Conservation (phyloP, 2,888 invertebrate genomes). For the Limnephilus lunatus region DNA sequence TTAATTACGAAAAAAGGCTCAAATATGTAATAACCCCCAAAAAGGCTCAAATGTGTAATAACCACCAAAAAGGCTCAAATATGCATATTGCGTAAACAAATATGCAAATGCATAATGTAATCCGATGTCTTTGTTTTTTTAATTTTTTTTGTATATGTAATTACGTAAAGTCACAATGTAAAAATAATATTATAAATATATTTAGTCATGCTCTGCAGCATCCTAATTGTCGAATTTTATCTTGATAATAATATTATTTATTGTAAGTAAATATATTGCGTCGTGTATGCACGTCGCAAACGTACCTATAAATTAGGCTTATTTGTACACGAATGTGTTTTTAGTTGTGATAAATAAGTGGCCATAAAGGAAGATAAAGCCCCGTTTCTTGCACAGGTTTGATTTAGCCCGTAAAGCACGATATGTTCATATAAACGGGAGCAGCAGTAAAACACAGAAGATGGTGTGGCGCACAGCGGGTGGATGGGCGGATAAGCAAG, state of each 20-base stretch:
- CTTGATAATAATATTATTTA: not conserved
- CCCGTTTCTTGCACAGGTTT: not conserved
- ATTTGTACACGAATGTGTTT: not conserved
- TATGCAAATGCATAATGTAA: too few relatives aligned
- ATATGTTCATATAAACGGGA: not conserved
- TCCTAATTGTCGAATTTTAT: not conserved
- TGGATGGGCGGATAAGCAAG: not conserved
- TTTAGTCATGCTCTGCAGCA: not conserved
- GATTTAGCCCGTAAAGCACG: not conserved
- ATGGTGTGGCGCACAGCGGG: constrained; percentile 1
- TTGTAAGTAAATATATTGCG: not conserved
- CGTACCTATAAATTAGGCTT: not conserved
- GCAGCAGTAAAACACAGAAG: not conserved
- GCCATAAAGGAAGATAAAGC: constrained; percentile 10
- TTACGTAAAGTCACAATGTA: too few relatives aligned
- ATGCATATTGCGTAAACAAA: too few relatives aligned
- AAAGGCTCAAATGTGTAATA: too few relatives aligned
- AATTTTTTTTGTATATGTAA: too few relatives aligned
- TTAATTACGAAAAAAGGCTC: too few relatives aligned
- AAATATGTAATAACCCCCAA: too few relatives aligned
- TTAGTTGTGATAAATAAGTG: constrained; percentile 12
- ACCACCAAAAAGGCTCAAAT: too few relatives aligned
- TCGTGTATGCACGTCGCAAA: not conserved
- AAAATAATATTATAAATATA: too few relatives aligned
- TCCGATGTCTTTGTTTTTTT: too few relatives aligned